Evolutionary conservation across 2,888 invertebrate species (phyloP), one percentile per base, ranked within the genome.

Genomic region (Carcina quercana): DNA sequence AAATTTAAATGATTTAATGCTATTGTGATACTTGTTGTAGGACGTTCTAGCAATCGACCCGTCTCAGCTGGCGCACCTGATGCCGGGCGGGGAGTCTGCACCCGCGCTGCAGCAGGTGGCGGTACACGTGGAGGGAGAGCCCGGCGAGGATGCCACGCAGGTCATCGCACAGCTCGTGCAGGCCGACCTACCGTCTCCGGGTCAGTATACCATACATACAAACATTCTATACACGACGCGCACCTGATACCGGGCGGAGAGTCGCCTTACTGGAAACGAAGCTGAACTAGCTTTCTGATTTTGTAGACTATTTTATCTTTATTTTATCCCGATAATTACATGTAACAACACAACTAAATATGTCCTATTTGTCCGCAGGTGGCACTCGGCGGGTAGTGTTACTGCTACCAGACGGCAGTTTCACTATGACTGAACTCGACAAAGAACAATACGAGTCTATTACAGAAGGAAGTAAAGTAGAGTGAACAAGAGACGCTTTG

Each of bases 381-480:
- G 94, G 94, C 34, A 93, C 93, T 12, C 86, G 94, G 53, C 88
- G 93, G 64, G 94, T 94, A 12, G 93, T 94, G 5, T 84, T 94
- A n/a, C 80, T 94, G 54, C 76, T 94, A 48, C 94, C 94, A 5
- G 94, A 94, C 63, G 94, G 94, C 41, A 93, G 91, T 56, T 86
- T 94, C 38, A 93, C 94, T 85, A 92, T 94, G 88, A 94, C 94
- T 4, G 93, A 94, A 70, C 89, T 95, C 40, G 92, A 94, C 50
- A 93, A 92, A 53, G 94, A 94, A 56, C 94, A 95, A 60, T 94
- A 91, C 50, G 91, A 91, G 42, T 90, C 91, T 13, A 85, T 85
- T 42, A 85, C 82, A 5, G 85, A 85, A 54, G 89, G 66, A 53
- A 85, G 79, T 54, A 89, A 63, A 76, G 86, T 70, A 58, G 88